Evolutionary conservation across 2,797 vertebrate species (phyloP), one percentile per base, ranked within the genome.

Genomic region (Tympanoctomys barrerae): DNA sequence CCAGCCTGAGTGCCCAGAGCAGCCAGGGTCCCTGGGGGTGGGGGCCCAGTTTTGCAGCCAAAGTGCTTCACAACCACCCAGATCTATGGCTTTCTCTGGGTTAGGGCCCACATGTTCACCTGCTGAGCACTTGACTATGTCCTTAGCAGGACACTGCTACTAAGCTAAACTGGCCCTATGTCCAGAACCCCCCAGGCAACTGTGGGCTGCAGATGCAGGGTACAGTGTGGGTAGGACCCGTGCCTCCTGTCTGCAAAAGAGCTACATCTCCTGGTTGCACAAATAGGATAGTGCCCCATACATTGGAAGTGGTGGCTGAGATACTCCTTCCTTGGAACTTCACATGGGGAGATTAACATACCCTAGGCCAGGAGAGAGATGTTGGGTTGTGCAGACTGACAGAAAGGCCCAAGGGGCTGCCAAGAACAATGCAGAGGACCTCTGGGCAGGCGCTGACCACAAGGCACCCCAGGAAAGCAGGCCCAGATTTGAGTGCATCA

Each of bases 1-100:
- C 92, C 97, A 87, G 79, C 39, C 39, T 28, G 5, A 62, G 54
- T 33, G 36, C 75, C 91, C 66, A 28, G 80, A 64, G 62, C 33
- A 19, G 83, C 22, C 33, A 33, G 52, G 86, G 82, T 46, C 62
- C 22, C 36, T 42, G 75, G 28, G 24, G 71, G 42, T 57, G 57
- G 8, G 83, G 28, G 13, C 64, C 68, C 24, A 8, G 28, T 88
- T 80, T 77, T 91, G 62, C 16, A 79, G 91, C 33, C n/a, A 6
- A 0, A 39, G n/a, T 12, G n/a, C 31, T 52, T 70, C 36, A 19
- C 39, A 54, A 31, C 42, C 46, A 33, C 73, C 18, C 42, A 13
- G 24, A 28, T 31, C 71, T 59, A 21, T 68, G 0, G 1, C 2
- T 3, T 46, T 3, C 39, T 68, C 71, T 46, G 24, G 39, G 24